Evolutionary conservation across 2,113 vertebrate genomes (phyloP).

Genomic region (Raja brachyura): DNA sequence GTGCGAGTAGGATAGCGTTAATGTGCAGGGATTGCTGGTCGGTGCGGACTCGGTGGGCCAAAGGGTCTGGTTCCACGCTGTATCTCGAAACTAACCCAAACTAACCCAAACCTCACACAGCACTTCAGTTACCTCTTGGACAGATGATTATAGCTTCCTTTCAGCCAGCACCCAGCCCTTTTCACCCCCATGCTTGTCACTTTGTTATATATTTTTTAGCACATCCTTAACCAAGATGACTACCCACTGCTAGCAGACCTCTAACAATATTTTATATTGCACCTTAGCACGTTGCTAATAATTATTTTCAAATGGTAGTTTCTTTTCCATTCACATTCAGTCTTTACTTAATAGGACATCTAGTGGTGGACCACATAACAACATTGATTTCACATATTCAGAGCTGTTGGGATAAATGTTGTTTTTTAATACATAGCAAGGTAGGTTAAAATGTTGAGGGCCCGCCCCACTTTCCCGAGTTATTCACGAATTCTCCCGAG

Average conservation of each 20-base stretch:
- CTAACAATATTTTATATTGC: not conserved
- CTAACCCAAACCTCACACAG: too few relatives aligned
- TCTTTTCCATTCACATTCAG: not conserved
- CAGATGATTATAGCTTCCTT: not conserved
- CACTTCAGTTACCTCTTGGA: not conserved
- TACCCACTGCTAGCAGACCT: not conserved
- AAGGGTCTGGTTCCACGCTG: too few relatives aligned
- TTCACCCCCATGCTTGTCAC: not conserved
- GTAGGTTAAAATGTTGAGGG: not conserved
- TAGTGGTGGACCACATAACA: conserved; percentile 48
- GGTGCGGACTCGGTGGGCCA: too few relatives aligned
- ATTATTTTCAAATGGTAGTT: not conserved
- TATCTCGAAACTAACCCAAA: too few relatives aligned
- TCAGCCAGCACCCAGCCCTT: not conserved
- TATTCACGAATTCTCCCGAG: too few relatives aligned
- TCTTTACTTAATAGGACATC: conserved; percentile 54
- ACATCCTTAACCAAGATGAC: too few relatives aligned
- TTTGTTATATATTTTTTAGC: not conserved
- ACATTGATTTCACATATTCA: conserved; percentile 39
- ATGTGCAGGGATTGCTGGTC: too few relatives aligned
- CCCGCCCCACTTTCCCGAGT: too few relatives aligned
- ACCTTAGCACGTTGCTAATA: not conserved
- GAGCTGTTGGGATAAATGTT: not conserved
- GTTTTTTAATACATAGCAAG: not conserved
- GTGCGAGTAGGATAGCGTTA: too few relatives aligned